Evolutionary conservation across 1,140 invertebrate species (phyloP).

Genomic region (Tachypleus tridentatus): DNA sequence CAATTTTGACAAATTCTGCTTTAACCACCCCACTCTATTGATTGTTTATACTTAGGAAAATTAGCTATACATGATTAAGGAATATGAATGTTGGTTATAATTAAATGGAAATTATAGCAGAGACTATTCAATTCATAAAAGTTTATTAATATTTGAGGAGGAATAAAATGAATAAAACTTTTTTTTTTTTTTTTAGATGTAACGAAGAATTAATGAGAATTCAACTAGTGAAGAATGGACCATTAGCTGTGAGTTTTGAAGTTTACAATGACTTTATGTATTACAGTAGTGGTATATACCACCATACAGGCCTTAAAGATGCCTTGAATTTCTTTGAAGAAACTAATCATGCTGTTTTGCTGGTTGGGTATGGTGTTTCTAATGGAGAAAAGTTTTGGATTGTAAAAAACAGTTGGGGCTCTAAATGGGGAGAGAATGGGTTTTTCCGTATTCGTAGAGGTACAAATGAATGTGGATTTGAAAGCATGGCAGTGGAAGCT

Average conservation of each 20-base stretch:
- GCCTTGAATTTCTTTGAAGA: slow-evolving; percentile 34
- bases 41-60: too few species aligned
- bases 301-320: slow-evolving; percentile 27
- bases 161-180: not conserved
- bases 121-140: too few species aligned
- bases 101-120: too few species aligned
- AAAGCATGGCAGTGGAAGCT: slow-evolving; percentile 31
- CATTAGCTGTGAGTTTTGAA: slow-evolving; percentile 35
- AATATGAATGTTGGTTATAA: too few species aligned
- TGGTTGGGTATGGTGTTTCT: slow-evolving; percentile 30
- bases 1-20: too few species aligned
- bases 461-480: slow-evolving; percentile 38
- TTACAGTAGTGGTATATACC: slow-evolving; percentile 38
- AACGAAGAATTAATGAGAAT: slow-evolving; percentile 42
- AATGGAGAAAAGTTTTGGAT: slow-evolving; percentile 35
- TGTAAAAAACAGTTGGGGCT: slow-evolving; percentile 43
- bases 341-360: slow-evolving; percentile 32
- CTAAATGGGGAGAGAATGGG: slow-evolving; percentile 43
- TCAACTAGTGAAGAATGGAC: slow-evolving; percentile 34
- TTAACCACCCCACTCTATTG: too few species aligned
- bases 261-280: slow-evolving; percentile 36
- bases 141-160: too few species aligned
- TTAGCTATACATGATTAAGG: too few species aligned
- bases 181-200: slow-evolving; percentile 28
- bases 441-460: slow-evolving; percentile 41